phyloP scores from a whole-genome alignment of 2,888 invertebrate genomes.

The Heliconius ismenius region DNA sequence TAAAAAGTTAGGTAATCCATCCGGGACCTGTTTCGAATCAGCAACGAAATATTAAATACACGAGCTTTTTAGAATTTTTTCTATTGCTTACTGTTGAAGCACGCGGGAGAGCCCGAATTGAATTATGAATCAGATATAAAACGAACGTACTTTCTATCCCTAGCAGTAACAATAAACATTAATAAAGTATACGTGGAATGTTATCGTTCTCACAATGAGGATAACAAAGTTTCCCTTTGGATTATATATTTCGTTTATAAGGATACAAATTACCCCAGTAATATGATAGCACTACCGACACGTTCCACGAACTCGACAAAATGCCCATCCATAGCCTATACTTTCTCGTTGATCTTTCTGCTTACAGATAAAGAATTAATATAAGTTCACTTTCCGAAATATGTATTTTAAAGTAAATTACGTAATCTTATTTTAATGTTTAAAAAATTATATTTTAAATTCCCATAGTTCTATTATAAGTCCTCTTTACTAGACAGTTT shows the following conservation, averaged over 20 bases:
- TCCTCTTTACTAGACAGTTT: constrained; percentile 38
- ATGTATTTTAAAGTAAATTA: constrained; percentile 22
- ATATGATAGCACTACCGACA: constrained; percentile 47
- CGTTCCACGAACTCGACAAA: constrained; percentile 59
- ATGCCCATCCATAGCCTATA: constrained; percentile 61
- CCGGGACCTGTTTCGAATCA: constrained; percentile 16
- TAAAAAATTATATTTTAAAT: constrained; percentile 32
- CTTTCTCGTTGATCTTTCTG: constrained; percentile 55
- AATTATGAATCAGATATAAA: constrained; percentile 28
- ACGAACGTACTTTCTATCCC: background rate
- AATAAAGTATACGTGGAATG: background rate
- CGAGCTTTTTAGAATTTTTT: constrained; percentile 20
- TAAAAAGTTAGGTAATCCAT: constrained; percentile 9
- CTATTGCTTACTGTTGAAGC: constrained; percentile 20
- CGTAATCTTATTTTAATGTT: background rate
- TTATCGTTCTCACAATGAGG: background rate
- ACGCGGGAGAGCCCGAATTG: constrained; percentile 27
- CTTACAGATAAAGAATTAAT: constrained; percentile 12
- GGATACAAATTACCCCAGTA: constrained; percentile 17
- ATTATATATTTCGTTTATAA: constrained; percentile 8
- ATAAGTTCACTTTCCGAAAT: background rate
- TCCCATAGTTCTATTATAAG: constrained; percentile 29
- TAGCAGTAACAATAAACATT: background rate
- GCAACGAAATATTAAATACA: constrained; percentile 32
- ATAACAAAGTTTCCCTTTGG: background rate